Conservation (phyloP, 2,888 invertebrate species). For the Monoplex corrugatus region DNA sequence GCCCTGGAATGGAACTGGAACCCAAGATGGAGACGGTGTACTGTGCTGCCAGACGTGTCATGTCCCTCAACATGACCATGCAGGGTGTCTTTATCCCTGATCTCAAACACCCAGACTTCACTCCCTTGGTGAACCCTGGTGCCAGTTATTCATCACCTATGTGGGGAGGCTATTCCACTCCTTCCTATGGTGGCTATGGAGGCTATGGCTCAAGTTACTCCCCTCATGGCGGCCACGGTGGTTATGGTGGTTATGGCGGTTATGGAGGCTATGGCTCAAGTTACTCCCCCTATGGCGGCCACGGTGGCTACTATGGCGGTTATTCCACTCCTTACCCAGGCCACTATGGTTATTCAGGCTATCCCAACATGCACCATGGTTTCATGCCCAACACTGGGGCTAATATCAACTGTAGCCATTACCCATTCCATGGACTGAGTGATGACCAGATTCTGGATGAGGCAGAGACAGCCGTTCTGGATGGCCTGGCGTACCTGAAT, state of each 20-base stretch:
- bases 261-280: not conserved
- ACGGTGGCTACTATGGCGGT: not conserved
- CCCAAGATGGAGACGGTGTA: conserved; percentile 5
- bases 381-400: not conserved
- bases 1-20: conserved; percentile 19
- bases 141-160: too few relatives aligned
- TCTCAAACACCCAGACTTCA: conserved; percentile 1
- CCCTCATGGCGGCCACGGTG: not conserved
- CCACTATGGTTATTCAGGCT: too few relatives aligned
- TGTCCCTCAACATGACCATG: conserved; percentile 23
- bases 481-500: not conserved
- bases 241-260: not conserved
- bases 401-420: not conserved
- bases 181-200: conserved; percentile 17
- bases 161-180: not conserved
- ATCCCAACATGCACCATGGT: not conserved
- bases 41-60: conserved; percentile 30
- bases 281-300: not conserved
- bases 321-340: not conserved
- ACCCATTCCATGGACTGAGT: conserved; percentile 20
- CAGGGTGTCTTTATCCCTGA: conserved; percentile 13
- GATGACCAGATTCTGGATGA: not conserved
- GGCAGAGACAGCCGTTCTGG: conserved; percentile 8
- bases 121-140: conserved; percentile 1
- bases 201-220: not conserved